Base-by-base conservation (phyloP, 1,140 invertebrate species). In the Notospermus geniculatus region DNA sequence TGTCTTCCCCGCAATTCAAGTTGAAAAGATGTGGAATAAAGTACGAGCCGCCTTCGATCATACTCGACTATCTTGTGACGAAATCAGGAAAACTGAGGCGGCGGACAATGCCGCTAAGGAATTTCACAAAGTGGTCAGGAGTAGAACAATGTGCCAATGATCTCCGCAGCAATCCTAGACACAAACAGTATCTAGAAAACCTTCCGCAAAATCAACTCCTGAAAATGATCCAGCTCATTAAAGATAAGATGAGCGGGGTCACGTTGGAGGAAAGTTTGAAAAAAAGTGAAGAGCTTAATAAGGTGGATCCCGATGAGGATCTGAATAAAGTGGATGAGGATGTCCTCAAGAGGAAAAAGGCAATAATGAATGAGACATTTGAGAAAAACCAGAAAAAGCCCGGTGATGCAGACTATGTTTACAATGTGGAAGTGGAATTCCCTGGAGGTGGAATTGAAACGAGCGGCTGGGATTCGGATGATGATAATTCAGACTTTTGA, bases 311-410 rank as follows among this genome's bases (percentile, higher is more conserved):
- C 2, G 71, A 84, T 1, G 79, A 84, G 68, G 80, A 84, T 66
- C 66, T 84, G n/a, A 84, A 84, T 62, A 80, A 77, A 65, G 66
- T 82, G 0, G 81, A 80, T 60, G 78, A 80, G 29, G 74, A 77
- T 15, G 70, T 66, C 7, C 61, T 84, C 15, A 65, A 73, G 32
- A 66, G 75, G 23, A 84, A 83, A 63, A 84, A 84, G 62, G 72
- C 80, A 27, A 60, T 78, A 1, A 84, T 84, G 83, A 74, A 83
- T 45, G 39, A 69, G 55, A 77, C 71, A 15, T 84, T 83, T 72
- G 73, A 79, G 61, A 80, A 78, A 52, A 81, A 80, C 62, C 63
- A 70, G 30, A 78, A 82, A 29, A 79, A 78, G 55, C 79, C 78
- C 11, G 75, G 72, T 2, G 83, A 84, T 73, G 75, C 79, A 1